Evolutionary conservation across 1,140 invertebrate genomes (phyloP).

Genomic region (Eciton burchellii): DNA sequence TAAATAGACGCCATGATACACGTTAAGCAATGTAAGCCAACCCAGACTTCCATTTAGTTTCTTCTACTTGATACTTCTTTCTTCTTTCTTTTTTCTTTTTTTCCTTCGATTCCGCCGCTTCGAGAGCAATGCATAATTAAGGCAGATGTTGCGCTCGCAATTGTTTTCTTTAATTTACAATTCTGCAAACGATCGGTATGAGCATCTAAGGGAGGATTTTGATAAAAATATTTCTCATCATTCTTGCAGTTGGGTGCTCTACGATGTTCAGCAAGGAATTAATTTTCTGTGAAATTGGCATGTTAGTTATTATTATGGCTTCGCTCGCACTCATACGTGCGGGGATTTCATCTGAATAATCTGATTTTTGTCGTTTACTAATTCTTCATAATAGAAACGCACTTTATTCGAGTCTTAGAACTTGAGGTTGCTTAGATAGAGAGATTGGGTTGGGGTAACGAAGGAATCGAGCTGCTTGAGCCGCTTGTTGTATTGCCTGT

Average conservation of each 20-base stretch:
- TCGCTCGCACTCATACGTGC: background rate
- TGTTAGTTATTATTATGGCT: background rate
- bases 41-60: conserved; percentile 5
- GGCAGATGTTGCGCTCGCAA: background rate
- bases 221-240: background rate
- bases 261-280: background rate
- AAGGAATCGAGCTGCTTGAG: conserved; percentile 69
- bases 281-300: background rate
- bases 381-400: background rate
- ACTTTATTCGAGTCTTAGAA: conserved; percentile 39
- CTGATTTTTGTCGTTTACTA: background rate
- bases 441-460: conserved; percentile 40
- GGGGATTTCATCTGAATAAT: background rate
- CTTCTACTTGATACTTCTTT: background rate
- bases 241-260: background rate
- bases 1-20: conserved; percentile 24
- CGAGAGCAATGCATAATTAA: conserved; percentile 8
- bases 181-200: background rate
- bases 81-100: too few relatives aligned
- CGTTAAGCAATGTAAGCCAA: conserved; percentile 40
- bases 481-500: conserved; percentile 77
- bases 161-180: background rate
- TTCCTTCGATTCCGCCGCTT: background rate
- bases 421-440: conserved; percentile 5
- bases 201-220: background rate